Evolutionary conservation across 2,113 vertebrate species (phyloP).

Genomic region (Pholis gunnellus): DNA sequence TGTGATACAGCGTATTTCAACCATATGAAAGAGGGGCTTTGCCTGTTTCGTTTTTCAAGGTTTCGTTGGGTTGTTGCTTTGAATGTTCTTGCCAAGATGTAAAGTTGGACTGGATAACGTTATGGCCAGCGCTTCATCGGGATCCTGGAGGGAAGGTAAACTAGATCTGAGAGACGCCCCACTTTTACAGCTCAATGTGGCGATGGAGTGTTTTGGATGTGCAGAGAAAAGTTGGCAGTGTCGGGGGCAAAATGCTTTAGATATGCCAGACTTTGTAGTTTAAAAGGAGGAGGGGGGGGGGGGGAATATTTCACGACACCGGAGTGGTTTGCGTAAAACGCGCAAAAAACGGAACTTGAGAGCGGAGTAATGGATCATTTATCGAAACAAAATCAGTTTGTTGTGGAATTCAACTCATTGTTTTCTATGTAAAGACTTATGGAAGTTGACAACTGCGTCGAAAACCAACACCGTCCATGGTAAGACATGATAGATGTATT

Average conservation of each 20-base stretch:
- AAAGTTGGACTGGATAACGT: background rate
- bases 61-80: background rate
- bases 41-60: background rate
- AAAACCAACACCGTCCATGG: slow-evolving; percentile 70
- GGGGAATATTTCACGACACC: slow-evolving; percentile 15
- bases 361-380: slow-evolving; percentile 47
- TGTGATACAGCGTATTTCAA: background rate
- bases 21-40: background rate
- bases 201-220: slow-evolving; percentile 49
- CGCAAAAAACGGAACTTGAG: slow-evolving; percentile 50
- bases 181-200: slow-evolving; percentile 29
- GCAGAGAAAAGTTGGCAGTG: slow-evolving; percentile 68
- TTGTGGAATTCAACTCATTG: slow-evolving; percentile 1
- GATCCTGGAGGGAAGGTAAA: slow-evolving; percentile 27
- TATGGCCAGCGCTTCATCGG: background rate
- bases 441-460: slow-evolving; percentile 71
- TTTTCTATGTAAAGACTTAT: slow-evolving; percentile 62
- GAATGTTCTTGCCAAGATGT: background rate
- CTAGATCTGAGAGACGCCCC: slow-evolving; percentile 64
- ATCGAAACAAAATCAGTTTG: slow-evolving; percentile 18
- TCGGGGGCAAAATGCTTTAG: slow-evolving; percentile 41
- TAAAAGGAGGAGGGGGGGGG: slow-evolving; percentile 16
- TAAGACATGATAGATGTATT: slow-evolving; percentile 44
- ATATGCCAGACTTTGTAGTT: slow-evolving; percentile 29
- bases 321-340: slow-evolving; percentile 59